Base-by-base conservation (phyloP, 2,113 vertebrate genomes). In the Lagopus muta region DNA sequence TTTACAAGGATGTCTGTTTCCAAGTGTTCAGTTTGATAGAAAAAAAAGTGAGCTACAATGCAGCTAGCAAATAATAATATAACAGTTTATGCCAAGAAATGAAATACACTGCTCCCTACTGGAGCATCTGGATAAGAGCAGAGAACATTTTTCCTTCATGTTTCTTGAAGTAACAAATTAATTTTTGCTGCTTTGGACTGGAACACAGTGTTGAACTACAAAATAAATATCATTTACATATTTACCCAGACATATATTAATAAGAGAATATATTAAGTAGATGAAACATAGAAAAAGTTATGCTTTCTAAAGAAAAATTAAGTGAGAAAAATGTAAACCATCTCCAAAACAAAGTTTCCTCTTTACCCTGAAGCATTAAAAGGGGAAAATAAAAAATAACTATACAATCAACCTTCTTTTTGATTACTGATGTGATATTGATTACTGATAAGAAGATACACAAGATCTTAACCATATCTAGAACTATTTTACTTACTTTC, bases 81-180 rank as follows among this genome's bases (percentile, higher is more conserved):
- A 90, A 77, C 95, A 89, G 75, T n/a, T 36, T 72, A 94, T 60
- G 92, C 75, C 95, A 97, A 94, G 97, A 96, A 97, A 95, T 92
- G 97, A 96, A 97, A 95, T 92, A 95, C 73, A 84, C 86, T 97
- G 97, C 95, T 70, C 97, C 84, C 97, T 97, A 89, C 95, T 96
- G 97, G 95, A 52, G 87, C 54, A 36, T 72, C 34, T 61, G 40
- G 21, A 17, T 9, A 85, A 91, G 34, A 65, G 27, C 54, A 82
- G 36, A 75, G 10, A 90, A 22, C 15, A 69, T n/a, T 70, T 78
- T 54, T 61, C 28, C 25, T 22, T 69, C 5, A 8, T 60, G 24
- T 82, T 83, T 45, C 21, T 58, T 21, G 28, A 73, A 90, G 30
- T 16, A 55, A 82, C 25, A 91, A 74, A 55, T 14, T 18, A 3